A percentile compares a stretch with the other conserved stretches of the same genome.
Evolutionary conservation across 2,888 invertebrate genomes (phyloP).

Genomic region (Chamaedrilus cognettii): DNA sequence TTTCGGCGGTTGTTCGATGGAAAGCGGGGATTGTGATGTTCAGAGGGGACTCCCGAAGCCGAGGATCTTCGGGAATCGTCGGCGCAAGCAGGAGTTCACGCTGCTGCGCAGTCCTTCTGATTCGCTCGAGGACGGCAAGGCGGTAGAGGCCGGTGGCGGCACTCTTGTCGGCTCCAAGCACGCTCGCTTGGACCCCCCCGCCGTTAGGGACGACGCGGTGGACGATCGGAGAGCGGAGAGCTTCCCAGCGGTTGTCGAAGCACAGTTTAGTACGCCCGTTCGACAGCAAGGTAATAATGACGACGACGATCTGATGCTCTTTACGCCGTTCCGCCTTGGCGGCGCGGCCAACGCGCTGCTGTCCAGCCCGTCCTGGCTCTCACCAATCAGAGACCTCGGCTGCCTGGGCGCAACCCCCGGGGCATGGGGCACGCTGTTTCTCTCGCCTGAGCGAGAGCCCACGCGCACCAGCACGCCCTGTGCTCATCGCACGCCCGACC

Average conservation of each 20-base stretch:
- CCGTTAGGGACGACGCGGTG: neutral
- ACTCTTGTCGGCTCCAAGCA: too few species aligned
- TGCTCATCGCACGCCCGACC: neutral
- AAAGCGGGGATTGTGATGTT: too few species aligned
- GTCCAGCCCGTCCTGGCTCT: neutral
- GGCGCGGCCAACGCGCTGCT: neutral
- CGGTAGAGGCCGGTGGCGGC: too few species aligned
- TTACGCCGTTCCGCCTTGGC: slow-evolving; percentile 13
- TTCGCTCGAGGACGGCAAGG: neutral
- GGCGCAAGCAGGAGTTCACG: slow-evolving; percentile 18
- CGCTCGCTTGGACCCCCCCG: neutral
- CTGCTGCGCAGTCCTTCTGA: slow-evolving; percentile 11
- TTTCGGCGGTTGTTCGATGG: too few species aligned
- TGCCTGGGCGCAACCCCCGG: neutral
- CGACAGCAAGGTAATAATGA: slow-evolving; percentile 14
- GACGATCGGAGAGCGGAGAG: neutral
- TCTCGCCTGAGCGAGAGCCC: neutral
- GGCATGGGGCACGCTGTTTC: neutral
- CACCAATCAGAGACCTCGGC: slow-evolving; percentile 2
- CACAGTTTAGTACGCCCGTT: neutral
- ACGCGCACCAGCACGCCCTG: slow-evolving; percentile 2
- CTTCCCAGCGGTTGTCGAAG: neutral
- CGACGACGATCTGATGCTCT: slow-evolving; percentile 10
- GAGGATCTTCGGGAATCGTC: neutral
- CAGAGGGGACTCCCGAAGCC: slow-evolving; percentile 5